Conservation (phyloP, 2,797 vertebrate species). For the Ataeniobius toweri region DNA sequence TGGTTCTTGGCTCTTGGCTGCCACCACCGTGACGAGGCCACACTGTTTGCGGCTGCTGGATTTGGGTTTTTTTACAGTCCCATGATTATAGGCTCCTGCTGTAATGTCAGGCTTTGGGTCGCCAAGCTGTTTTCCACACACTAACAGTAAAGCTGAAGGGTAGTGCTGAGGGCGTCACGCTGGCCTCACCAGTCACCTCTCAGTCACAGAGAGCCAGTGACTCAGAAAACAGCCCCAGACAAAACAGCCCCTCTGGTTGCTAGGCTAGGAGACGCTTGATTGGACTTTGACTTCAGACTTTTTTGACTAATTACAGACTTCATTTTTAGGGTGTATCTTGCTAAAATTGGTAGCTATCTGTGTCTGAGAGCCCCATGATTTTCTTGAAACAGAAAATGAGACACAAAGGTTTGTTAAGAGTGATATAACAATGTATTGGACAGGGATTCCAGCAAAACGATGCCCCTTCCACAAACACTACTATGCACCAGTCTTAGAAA, state of each 20-base stretch:
- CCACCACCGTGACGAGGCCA: slow-evolving; percentile 78
- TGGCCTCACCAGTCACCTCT: slow-evolving; percentile 71
- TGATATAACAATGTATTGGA: slow-evolving; percentile 42
- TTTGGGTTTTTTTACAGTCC: slow-evolving; percentile 83
- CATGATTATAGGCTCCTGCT: slow-evolving; percentile 82
- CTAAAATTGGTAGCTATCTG: slow-evolving; percentile 67
- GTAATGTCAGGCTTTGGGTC: slow-evolving; percentile 81
- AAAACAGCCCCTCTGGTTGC: slow-evolving; percentile 61
- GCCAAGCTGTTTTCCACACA: slow-evolving; percentile 79
- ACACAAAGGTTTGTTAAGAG: slow-evolving; percentile 33
- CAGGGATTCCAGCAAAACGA: slow-evolving; percentile 40
- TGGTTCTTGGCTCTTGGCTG: slow-evolving; percentile 72
- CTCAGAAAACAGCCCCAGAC: slow-evolving; percentile 60
- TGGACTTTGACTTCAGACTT: slow-evolving; percentile 59
- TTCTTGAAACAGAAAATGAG: slow-evolving; percentile 52
- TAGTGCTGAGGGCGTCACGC: slow-evolving; percentile 61
- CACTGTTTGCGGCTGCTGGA: slow-evolving; percentile 81
- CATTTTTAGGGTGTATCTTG: slow-evolving; percentile 51
- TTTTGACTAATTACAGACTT: slow-evolving; percentile 67
- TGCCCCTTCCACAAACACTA: slow-evolving; percentile 6
- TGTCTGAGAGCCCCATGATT: slow-evolving; percentile 37
- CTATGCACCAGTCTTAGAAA: slow-evolving; percentile 20
- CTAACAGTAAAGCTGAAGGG: slow-evolving; percentile 73
- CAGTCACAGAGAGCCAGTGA: slow-evolving; percentile 69
- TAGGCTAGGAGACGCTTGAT: slow-evolving; percentile 62